Percentiles rank a stretch among this genome's conserved stretches.
These are phyloP conservation scores for Acronicta leporina DNA, from an alignment of 2,888 invertebrate species.

Conservation along the genomic window DNA sequence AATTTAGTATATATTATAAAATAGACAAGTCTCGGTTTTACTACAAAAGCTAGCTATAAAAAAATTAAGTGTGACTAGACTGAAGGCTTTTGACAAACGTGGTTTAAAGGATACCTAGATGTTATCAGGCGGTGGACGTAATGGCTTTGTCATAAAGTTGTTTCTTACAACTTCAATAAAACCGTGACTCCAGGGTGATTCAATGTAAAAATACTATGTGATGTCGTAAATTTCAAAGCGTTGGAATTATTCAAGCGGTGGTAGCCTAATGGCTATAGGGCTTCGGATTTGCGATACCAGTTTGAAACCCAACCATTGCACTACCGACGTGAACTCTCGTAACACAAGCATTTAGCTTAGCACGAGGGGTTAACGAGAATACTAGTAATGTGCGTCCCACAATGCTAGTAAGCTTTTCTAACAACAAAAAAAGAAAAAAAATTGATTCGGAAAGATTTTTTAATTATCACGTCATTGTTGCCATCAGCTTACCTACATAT, in stretches of 20 bases:
- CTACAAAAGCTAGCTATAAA: slow-evolving; percentile 22
- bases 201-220: slow-evolving; percentile 45
- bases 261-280: too few species aligned
- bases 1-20: slow-evolving; percentile 22
- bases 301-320: too few species aligned
- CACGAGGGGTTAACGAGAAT: too few species aligned
- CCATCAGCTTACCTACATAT: slow-evolving; percentile 52
- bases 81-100: slow-evolving; percentile 30
- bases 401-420: too few species aligned
- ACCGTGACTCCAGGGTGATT: slow-evolving; percentile 47
- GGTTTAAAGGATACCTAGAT: slow-evolving; percentile 34
- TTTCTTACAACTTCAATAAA: slow-evolving; percentile 54
- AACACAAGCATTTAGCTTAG: too few species aligned
- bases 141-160: slow-evolving; percentile 51
- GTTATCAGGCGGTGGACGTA: slow-evolving; percentile 39
- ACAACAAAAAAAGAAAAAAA: too few species aligned
- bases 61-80: slow-evolving; percentile 28
- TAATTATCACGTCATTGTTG: slow-evolving; percentile 49
- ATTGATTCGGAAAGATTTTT: slow-evolving; percentile 29
- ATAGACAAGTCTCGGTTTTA: slow-evolving; percentile 27
- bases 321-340: too few species aligned
- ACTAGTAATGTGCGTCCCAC: too few species aligned
- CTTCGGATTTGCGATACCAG: too few species aligned
- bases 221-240: slow-evolving; percentile 32
- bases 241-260: slow-evolving; percentile 40